phyloP scores from a whole-genome alignment of 2,113 vertebrate species.

The Pan paniscus region DNA sequence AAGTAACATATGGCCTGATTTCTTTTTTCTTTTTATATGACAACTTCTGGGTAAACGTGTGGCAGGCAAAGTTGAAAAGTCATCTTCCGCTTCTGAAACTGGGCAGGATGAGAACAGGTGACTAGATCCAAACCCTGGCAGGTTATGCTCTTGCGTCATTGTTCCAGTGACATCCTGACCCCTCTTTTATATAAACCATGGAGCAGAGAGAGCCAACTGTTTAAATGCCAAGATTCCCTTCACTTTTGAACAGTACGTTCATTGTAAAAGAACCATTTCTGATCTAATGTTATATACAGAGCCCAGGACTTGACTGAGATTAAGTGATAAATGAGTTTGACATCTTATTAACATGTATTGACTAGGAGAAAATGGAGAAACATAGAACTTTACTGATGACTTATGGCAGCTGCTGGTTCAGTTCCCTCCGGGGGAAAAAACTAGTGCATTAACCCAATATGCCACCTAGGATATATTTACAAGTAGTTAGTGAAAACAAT shows the following conservation, averaged over 20 bases:
- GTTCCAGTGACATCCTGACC: conserved; percentile 30
- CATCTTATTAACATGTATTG: conserved; percentile 53
- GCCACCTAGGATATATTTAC: conserved; percentile 63
- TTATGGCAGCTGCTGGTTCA: conserved; percentile 35
- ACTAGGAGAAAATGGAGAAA: conserved; percentile 32
- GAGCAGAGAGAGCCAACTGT: background rate
- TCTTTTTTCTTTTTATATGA: conserved; percentile 44
- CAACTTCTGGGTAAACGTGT: conserved; percentile 66
- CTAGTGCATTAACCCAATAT: conserved; percentile 47
- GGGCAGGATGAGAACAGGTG: background rate
- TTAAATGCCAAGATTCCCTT: conserved; percentile 7
- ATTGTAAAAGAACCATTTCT: background rate
- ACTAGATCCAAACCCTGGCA: background rate
- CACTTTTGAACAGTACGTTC: background rate
- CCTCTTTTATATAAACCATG: background rate
- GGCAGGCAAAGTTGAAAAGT: conserved; percentile 52
- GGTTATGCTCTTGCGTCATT: background rate
- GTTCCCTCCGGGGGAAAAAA: background rate
- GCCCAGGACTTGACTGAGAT: conserved; percentile 6
- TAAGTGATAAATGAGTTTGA: conserved; percentile 34
- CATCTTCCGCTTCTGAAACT: conserved; percentile 43
- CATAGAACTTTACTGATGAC: conserved; percentile 14
- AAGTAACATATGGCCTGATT: background rate
- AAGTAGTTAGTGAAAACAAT: conserved; percentile 69
- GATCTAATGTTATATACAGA: background rate